Evolutionary conservation across 1,140 invertebrate species (phyloP).

Genomic region (Drosophila pruinosa): DNA sequence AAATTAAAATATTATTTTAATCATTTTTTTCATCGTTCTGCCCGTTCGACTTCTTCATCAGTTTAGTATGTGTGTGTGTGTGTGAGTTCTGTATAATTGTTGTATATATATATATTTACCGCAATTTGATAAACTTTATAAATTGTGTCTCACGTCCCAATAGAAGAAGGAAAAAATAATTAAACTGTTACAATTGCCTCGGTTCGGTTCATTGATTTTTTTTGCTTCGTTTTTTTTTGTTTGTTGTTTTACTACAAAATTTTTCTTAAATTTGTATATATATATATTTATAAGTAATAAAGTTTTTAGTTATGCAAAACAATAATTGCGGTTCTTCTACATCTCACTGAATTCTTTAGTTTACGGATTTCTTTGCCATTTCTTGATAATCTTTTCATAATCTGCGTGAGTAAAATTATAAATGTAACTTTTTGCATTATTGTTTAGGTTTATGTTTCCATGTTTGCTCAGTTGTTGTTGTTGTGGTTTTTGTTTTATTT

Average conservation of each 20-base stretch:
- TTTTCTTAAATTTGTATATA: slow-evolving; percentile 70
- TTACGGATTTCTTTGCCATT: slow-evolving; percentile 35
- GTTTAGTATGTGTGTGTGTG: slow-evolving; percentile 59
- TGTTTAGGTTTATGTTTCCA: slow-evolving; percentile 12
- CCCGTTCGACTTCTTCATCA: slow-evolving; percentile 61
- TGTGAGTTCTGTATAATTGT: slow-evolving; percentile 26
- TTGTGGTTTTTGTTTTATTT: slow-evolving; percentile 59
- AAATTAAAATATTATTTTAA: slow-evolving; percentile 80
- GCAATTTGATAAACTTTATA: slow-evolving; percentile 45
- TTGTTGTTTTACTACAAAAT: slow-evolving; percentile 56
- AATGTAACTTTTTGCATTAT: slow-evolving; percentile 24
- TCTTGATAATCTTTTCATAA: slow-evolving; percentile 15
- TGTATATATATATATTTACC: slow-evolving; percentile 55
- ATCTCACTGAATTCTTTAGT: slow-evolving; percentile 6
- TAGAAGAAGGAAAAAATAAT: slow-evolving; percentile 48
- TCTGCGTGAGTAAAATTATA: slow-evolving; percentile 43
- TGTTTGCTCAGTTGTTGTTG: slow-evolving; percentile 27
- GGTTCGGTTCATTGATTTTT: slow-evolving; percentile 42
- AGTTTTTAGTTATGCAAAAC: slow-evolving; percentile 74
- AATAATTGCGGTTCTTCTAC: slow-evolving; percentile 63
- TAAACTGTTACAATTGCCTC: slow-evolving; percentile 57
- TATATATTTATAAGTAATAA: slow-evolving; percentile 75
- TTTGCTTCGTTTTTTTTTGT: slow-evolving; percentile 32
- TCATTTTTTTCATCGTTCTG: slow-evolving; percentile 68
- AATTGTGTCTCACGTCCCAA: slow-evolving; percentile 47